phyloP scores from a whole-genome alignment of 2,797 vertebrate species.

The Periparus ater region DNA sequence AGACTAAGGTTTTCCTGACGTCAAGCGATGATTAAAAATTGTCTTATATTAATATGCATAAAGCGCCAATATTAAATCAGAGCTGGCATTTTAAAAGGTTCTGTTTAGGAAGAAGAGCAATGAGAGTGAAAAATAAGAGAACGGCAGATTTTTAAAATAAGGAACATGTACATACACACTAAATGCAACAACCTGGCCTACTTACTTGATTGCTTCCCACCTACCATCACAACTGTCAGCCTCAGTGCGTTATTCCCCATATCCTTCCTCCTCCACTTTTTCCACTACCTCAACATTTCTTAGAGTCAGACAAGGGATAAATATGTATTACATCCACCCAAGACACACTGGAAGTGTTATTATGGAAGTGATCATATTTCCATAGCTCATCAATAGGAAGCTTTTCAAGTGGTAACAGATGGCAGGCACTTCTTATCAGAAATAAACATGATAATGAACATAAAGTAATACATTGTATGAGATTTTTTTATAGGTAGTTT shows the following conservation, averaged over 20 bases:
- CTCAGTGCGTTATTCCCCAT: not conserved
- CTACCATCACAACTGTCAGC: not conserved
- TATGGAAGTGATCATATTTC: not conserved
- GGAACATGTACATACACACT: not conserved
- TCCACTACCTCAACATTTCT: not conserved
- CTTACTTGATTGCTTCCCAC: not conserved
- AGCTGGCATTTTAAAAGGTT: conserved; percentile 1
- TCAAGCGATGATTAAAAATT: not conserved
- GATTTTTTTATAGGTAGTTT: not conserved
- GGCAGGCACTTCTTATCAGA: not conserved
- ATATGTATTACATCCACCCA: not conserved
- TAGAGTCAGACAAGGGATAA: not conserved
- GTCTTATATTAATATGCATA: not conserved
- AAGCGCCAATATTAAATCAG: not conserved
- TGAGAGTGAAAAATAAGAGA: not conserved
- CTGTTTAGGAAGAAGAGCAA: not conserved
- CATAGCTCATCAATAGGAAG: not conserved
- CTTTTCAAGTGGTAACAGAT: not conserved
- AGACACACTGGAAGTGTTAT: not conserved
- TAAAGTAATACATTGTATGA: not conserved
- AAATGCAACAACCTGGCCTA: not conserved
- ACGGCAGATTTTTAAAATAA: not conserved
- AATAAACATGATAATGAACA: not conserved
- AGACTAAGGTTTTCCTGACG: not conserved
- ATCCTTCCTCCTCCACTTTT: not conserved